These are phyloP conservation scores for Somateria mollissima DNA, from an alignment of 2,797 vertebrate genomes.

Conservation along the genomic window DNA sequence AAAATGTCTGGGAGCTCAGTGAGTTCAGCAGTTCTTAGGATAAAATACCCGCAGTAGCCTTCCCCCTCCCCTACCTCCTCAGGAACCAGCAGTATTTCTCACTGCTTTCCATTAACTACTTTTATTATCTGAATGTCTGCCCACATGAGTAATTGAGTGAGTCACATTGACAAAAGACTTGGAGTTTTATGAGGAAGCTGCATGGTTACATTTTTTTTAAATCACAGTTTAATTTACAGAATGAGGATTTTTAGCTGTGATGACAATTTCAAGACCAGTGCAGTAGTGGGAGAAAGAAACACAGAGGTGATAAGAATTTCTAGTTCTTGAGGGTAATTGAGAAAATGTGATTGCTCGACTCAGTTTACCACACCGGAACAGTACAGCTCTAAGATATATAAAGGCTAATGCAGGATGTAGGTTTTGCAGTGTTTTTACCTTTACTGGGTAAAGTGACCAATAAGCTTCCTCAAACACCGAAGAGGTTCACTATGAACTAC, in stretches of 20 bases:
- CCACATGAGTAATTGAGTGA: slow-evolving; percentile 75
- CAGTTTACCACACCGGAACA: slow-evolving; percentile 19
- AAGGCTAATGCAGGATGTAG: neutral
- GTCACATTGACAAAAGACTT: slow-evolving; percentile 71
- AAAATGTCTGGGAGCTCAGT: slow-evolving; percentile 53
- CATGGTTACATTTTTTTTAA: slow-evolving; percentile 21
- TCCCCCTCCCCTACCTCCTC: slow-evolving; percentile 58
- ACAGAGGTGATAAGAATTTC: slow-evolving; percentile 41
- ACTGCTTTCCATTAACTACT: slow-evolving; percentile 70
- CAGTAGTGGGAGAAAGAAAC: slow-evolving; percentile 31
- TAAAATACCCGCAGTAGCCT: slow-evolving; percentile 61
- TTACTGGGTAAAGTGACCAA: slow-evolving; percentile 5
- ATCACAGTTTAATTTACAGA: slow-evolving; percentile 60
- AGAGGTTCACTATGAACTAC: neutral
- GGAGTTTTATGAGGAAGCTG: slow-evolving; percentile 61
- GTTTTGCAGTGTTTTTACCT: slow-evolving; percentile 9
- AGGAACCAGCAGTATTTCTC: slow-evolving; percentile 74
- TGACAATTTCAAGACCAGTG: slow-evolving; percentile 57
- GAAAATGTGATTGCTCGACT: slow-evolving; percentile 45
- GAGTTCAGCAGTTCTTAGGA: slow-evolving; percentile 59
- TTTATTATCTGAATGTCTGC: slow-evolving; percentile 75
- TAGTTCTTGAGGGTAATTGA: slow-evolving; percentile 20
- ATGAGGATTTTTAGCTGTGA: slow-evolving; percentile 45
- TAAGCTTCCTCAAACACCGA: neutral
- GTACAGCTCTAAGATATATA: slow-evolving; percentile 32